phyloP scores from a whole-genome alignment of 1,140 invertebrate species.

The Asobara japonica region DNA sequence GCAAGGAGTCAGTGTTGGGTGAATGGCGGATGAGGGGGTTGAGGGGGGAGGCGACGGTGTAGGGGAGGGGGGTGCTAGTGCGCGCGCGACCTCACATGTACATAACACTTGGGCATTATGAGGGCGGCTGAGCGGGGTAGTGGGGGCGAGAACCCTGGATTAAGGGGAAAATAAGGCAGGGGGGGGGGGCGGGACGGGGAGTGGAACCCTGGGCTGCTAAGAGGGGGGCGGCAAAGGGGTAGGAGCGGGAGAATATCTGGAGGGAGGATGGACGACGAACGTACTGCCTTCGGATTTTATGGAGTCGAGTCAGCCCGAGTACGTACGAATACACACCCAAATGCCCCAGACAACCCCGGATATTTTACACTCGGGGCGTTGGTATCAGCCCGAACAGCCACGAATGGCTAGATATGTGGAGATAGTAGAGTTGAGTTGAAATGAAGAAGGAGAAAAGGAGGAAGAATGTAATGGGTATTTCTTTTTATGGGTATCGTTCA shows the following conservation, averaged over 20 bases:
- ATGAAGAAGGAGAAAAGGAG: too few relatives aligned
- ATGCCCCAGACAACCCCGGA: neutral
- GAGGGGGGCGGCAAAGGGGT: too few relatives aligned
- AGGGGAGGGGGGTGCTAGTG: slow-evolving; percentile 16
- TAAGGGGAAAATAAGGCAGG: slow-evolving; percentile 1
- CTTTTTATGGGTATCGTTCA: too few relatives aligned
- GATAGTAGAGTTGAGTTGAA: too few relatives aligned
- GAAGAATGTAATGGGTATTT: too few relatives aligned
- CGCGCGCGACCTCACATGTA: slow-evolving; percentile 17
- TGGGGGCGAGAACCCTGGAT: too few relatives aligned
- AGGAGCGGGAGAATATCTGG: slow-evolving; percentile 14
- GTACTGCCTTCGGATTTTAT: slow-evolving; percentile 11
- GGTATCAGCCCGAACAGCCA: too few relatives aligned
- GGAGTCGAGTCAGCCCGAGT: slow-evolving; percentile 9
- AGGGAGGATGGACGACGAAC: slow-evolving; percentile 36
- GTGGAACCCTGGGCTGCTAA: too few relatives aligned
- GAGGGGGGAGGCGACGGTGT: slow-evolving; percentile 27
- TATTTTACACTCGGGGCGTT: slow-evolving; percentile 25
- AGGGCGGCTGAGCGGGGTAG: neutral
- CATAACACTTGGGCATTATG: slow-evolving; percentile 6
- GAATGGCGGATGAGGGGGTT: slow-evolving; percentile 28
- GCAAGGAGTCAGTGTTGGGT: slow-evolving; percentile 31
- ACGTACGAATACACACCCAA: neutral
- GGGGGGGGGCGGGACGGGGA: slow-evolving; percentile 23
- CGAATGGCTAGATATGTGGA: too few relatives aligned